Evolutionary conservation across 2,888 invertebrate genomes (phyloP).

Genomic region (Chymomyza caudatula): DNA sequence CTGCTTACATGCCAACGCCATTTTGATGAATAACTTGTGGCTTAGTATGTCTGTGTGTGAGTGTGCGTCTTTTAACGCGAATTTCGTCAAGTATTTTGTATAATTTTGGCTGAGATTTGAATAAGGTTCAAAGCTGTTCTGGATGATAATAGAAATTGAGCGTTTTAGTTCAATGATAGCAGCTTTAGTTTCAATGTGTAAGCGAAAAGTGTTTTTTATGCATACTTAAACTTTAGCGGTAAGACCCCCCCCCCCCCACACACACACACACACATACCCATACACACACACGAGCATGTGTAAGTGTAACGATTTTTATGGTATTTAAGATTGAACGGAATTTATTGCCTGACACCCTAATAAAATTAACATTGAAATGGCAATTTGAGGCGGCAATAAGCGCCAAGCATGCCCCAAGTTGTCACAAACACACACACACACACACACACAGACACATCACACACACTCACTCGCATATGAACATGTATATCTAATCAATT

Average conservation of each 20-base stretch:
- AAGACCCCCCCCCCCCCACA: slow-evolving; percentile 22
- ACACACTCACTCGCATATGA: slow-evolving; percentile 3
- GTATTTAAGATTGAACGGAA: slow-evolving; percentile 75
- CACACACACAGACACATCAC: slow-evolving; percentile 3
- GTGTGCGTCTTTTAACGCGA: slow-evolving; percentile 1
- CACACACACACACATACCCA: slow-evolving; percentile 1
- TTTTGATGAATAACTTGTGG: slow-evolving; percentile 72
- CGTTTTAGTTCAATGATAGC: slow-evolving; percentile 16
- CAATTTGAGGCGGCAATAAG: slow-evolving; percentile 69
- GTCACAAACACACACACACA: slow-evolving; percentile 26
- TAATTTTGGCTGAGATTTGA: slow-evolving; percentile 60
- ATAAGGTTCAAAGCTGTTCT: slow-evolving; percentile 62
- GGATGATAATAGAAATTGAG: slow-evolving; percentile 66
- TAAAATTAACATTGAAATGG: slow-evolving; percentile 76
- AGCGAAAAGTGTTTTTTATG: slow-evolving; percentile 32
- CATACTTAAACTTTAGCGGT: slow-evolving; percentile 17
- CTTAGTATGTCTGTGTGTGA: slow-evolving; percentile 19
- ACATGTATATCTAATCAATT: slow-evolving; percentile 72
- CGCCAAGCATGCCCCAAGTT: slow-evolving; percentile 37
- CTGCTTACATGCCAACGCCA: slow-evolving; percentile 50
- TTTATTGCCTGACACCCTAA: slow-evolving; percentile 74
- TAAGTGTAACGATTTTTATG: slow-evolving; percentile 65
- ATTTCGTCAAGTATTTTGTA: slow-evolving; percentile 33
- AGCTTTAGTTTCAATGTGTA: slow-evolving; percentile 13
- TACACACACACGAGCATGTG: slow-evolving; percentile 14